A percentile compares a stretch with the other conserved stretches of the same genome.
Conservation (phyloP, 1,140 invertebrate species). For the Drosophila kepulauana region DNA sequence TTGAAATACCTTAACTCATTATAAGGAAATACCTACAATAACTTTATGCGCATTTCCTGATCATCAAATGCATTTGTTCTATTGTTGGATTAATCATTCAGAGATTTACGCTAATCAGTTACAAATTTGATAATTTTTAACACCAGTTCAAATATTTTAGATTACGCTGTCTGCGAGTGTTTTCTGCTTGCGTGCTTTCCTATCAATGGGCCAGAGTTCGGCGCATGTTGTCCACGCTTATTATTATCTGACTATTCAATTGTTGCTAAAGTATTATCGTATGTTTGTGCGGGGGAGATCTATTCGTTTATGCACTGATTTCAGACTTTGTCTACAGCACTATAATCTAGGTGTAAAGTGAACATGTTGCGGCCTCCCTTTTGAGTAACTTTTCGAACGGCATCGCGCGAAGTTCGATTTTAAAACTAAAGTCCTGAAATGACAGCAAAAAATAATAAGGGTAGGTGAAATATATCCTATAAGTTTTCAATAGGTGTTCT, state of each 20-base stretch:
- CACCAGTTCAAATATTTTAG: background rate
- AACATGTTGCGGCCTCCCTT: constrained; percentile 3
- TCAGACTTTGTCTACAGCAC: constrained; percentile 18
- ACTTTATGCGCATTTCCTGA: too few relatives aligned
- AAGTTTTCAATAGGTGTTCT: background rate
- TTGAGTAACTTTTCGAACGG: constrained; percentile 44
- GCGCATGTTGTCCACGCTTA: constrained; percentile 15
- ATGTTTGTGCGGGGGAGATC: background rate
- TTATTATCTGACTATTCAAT: constrained; percentile 16
- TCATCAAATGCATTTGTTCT: background rate
- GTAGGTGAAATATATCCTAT: constrained; percentile 32
- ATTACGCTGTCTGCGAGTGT: background rate
- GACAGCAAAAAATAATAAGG: constrained; percentile 45
- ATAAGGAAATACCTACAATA: too few relatives aligned
- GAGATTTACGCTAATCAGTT: background rate
- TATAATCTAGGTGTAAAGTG: constrained; percentile 68
- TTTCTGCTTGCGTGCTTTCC: background rate
- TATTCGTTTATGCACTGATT: constrained; percentile 56
- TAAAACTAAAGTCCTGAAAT: constrained; percentile 36
- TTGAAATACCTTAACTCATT: too few relatives aligned
- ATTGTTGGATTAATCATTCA: background rate
- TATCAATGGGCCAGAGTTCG: constrained; percentile 13
- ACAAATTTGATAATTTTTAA: background rate
- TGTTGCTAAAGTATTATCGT: background rate
- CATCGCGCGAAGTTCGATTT: constrained; percentile 32